A percentile compares a stretch with the other conserved stretches of the same genome.
Conservation (phyloP, 2,113 vertebrate species). For the Podarcis raffonei region DNA sequence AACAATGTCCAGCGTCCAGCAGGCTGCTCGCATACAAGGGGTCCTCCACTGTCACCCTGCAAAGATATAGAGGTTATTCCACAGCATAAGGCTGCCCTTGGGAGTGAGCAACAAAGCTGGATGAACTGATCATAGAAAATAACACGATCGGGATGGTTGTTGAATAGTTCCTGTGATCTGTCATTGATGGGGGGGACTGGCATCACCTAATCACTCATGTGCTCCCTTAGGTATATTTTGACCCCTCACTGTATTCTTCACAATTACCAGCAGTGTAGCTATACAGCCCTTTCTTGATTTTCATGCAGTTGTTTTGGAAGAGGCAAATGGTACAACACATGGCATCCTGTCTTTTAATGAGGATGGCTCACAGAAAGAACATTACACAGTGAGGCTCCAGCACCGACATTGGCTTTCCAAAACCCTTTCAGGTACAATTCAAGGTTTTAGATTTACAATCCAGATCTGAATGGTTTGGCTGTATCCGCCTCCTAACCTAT, state of each 20-base stretch:
- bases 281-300: not conserved
- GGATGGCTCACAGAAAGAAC: too few relatives aligned
- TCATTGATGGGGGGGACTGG: not conserved
- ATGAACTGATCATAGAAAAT: not conserved
- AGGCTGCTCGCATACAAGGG: conserved; percentile 85
- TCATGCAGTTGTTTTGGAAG: not conserved
- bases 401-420: too few relatives aligned
- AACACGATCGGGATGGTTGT: not conserved
- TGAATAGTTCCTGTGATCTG: not conserved
- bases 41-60: conserved; percentile 91
- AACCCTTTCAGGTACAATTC: too few relatives aligned
- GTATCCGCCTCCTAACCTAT: too few relatives aligned
- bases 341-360: too few relatives aligned
- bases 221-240: not conserved
- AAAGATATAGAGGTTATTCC: not conserved
- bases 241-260: not conserved
- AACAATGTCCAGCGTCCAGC: conserved; percentile 87
- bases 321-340: not conserved
- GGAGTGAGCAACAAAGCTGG: not conserved
- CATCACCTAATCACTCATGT: not conserved
- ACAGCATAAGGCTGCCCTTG: accelerated
- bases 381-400: too few relatives aligned
- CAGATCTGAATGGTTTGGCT: too few relatives aligned
- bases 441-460: too few relatives aligned
- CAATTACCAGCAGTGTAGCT: too few relatives aligned